Percentiles rank a stretch among this genome's conserved stretches.
phyloP scores from a whole-genome alignment of 2,113 vertebrate genomes.

The Triplophysa dalaica region DNA sequence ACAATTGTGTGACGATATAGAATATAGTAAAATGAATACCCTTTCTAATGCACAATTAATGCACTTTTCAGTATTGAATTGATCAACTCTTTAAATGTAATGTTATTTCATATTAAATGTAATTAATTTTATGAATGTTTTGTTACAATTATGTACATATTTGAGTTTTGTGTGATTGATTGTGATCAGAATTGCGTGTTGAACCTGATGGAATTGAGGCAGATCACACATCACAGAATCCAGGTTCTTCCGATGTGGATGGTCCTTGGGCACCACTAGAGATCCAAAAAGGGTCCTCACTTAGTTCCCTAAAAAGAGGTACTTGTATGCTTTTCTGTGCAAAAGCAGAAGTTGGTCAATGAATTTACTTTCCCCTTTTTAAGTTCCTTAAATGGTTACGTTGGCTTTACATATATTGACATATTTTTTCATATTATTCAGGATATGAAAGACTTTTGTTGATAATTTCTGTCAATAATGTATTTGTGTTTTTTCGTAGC shows the following conservation, averaged over 20 bases:
- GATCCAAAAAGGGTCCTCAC: background rate
- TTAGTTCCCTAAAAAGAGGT: constrained; percentile 46
- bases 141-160: background rate
- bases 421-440: background rate
- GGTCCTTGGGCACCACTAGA: constrained; percentile 49
- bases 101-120: background rate
- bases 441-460: background rate
- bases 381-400: background rate
- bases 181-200: constrained; percentile 81
- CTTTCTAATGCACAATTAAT: no score
- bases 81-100: background rate
- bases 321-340: background rate
- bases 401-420: background rate
- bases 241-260: constrained; percentile 46
- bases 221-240: constrained; percentile 22
- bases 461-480: background rate
- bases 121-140: no score
- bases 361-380: background rate
- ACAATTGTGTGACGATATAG: background rate
- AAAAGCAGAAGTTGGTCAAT: background rate
- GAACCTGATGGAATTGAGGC: constrained; percentile 79
- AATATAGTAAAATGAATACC: no score
- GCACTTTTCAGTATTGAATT: no score
- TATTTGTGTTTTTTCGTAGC: constrained; percentile 52
- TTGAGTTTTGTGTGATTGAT: constrained; percentile 14